Percentiles rank a stretch among this genome's conserved stretches.
Conservation (phyloP, 2,888 invertebrate genomes). For the Platerodrilus igneus region DNA sequence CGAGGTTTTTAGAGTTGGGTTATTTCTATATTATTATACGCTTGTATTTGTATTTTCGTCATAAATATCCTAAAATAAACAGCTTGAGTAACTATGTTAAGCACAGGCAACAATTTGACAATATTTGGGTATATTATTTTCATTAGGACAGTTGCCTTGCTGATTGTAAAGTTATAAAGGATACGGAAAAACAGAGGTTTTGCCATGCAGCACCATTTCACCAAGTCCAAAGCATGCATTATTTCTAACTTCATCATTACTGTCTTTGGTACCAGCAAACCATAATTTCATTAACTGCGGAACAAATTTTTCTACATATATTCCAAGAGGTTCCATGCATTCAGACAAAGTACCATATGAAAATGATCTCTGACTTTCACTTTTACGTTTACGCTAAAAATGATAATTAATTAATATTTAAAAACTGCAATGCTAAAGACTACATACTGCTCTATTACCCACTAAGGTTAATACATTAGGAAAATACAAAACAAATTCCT, state of each 20-base stretch:
- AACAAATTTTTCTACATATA: constrained; percentile 54
- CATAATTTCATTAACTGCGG: constrained; percentile 60
- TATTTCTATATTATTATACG: too few relatives aligned
- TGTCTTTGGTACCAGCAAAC: constrained; percentile 57
- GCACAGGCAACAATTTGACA: too few relatives aligned
- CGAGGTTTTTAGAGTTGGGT: too few relatives aligned
- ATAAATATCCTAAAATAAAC: too few relatives aligned
- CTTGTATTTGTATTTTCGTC: too few relatives aligned
- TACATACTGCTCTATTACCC: constrained; percentile 59
- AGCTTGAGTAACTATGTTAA: too few relatives aligned
- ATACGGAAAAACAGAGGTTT: constrained; percentile 59
- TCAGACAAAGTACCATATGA: constrained; percentile 71
- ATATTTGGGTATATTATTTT: constrained; percentile 6
- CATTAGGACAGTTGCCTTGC: constrained; percentile 2
- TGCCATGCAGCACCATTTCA: constrained; percentile 64
- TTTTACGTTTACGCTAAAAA: constrained; percentile 61
- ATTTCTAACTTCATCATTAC: constrained; percentile 67
- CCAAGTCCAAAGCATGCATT: constrained; percentile 74
- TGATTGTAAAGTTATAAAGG: constrained; percentile 36
- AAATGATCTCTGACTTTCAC: constrained; percentile 64
- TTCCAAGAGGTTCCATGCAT: constrained; percentile 60
- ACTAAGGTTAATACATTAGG: constrained; percentile 59
- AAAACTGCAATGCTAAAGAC: constrained; percentile 1
- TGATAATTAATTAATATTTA: constrained; percentile 15
- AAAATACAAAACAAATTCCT: constrained; percentile 65